Evolutionary conservation across 2,113 vertebrate species (phyloP), one percentile per base, ranked within the genome.

Genomic region (Excalfactoria chinensis): DNA sequence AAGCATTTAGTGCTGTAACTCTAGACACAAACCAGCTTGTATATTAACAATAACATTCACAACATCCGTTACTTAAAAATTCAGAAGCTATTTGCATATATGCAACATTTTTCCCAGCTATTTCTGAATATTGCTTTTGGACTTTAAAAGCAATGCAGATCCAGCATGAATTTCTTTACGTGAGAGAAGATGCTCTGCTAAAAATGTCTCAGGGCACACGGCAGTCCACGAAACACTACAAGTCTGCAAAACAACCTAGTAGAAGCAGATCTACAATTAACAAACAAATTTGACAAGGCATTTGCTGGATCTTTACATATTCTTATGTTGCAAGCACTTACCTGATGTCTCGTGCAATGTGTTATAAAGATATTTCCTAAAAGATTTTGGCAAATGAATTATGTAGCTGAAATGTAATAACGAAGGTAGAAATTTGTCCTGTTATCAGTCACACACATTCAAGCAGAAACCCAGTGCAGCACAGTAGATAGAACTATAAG

Each of bases 401-500:
- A 97, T 95, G 95, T 49, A 78, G 97, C 96, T 97, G 95, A 80
- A 97, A 97, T 97, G 95, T 53, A 97, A 96, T 97, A 97, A 98
- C 35, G 86, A 95, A 97, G 96, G 95, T 95, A 95, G 93, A 97
- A 98, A 97, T 97, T 95, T 97, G 97, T 94, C 95, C 95, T 85
- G 97, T 98, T 98, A 98, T 98, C 98, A 98, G 98, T 96, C 97
- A 97, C 95, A 96, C 95, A 98, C 97, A 98, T 98, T 98, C 97
- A 97, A 97, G 97, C 96, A 96, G 92, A 89, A 96, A 91, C 15
- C 89, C 58, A 66, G 93, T 83, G 92, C 97, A 89, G 97, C 97
- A 96, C 89, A 85, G 96, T 95, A 95, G 91, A 97, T 75, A 86
- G 96, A 95, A 97, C 96, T 97, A 93, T 97, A 98, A 98, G 96